phyloP scores from a whole-genome alignment of 2,797 vertebrate species.

The Antrozous pallidus region DNA sequence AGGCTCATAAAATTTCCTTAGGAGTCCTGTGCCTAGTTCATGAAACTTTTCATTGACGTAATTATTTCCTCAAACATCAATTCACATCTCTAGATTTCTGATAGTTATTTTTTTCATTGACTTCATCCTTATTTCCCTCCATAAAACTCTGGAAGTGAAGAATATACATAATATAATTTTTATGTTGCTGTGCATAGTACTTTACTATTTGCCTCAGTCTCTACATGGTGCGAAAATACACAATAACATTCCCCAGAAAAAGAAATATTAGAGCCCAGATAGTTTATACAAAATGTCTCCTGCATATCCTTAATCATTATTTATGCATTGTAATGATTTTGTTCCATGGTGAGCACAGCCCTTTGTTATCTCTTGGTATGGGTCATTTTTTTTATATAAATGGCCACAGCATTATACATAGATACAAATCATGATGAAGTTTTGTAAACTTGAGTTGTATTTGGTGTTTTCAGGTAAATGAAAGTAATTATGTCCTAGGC shows the following conservation, averaged over 20 bases:
- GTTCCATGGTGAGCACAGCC: background rate
- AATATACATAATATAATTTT: slow-evolving; percentile 18
- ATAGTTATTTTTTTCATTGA: slow-evolving; percentile 10
- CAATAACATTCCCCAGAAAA: background rate
- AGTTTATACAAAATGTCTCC: background rate
- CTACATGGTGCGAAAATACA: background rate
- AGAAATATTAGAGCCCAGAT: background rate
- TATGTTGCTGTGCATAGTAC: background rate
- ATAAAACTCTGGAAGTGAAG: background rate
- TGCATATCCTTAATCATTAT: background rate
- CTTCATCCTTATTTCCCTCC: background rate
- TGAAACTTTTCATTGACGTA: slow-evolving; percentile 21
- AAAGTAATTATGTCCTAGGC: background rate
- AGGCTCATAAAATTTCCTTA: background rate
- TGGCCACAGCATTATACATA: background rate
- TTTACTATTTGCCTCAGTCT: slow-evolving; percentile 14
- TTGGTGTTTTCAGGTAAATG: background rate
- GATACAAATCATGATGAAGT: background rate
- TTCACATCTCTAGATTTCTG: background rate
- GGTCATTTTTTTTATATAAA: slow-evolving; percentile 1
- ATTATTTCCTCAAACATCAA: background rate
- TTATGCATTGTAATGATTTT: background rate
- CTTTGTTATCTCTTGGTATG: background rate
- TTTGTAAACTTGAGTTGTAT: background rate
- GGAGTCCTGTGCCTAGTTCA: background rate